Conservation (phyloP, 1,140 invertebrate species). For the Drosophila guanche region DNA sequence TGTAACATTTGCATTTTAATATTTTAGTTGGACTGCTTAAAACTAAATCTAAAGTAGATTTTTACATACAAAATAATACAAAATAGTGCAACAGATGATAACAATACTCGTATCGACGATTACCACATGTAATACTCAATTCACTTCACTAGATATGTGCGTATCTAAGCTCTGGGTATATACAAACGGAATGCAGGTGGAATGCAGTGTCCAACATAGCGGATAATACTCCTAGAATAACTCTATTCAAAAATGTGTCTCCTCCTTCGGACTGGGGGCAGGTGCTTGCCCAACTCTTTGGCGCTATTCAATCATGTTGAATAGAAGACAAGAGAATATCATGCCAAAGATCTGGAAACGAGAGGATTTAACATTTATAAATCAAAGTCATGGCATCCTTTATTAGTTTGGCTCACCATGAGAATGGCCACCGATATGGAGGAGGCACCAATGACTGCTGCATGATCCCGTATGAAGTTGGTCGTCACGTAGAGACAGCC, state of each 20-base stretch:
- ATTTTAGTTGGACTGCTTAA: slow-evolving; percentile 31
- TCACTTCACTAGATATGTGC: slow-evolving; percentile 14
- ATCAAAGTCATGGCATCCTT: no score
- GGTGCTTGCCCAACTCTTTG: slow-evolving; percentile 23
- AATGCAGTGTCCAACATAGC: slow-evolving; percentile 25
- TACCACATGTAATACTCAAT: slow-evolving; percentile 31
- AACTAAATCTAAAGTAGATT: slow-evolving; percentile 37
- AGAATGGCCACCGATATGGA: slow-evolving; percentile 91
- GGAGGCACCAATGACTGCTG: slow-evolving; percentile 90
- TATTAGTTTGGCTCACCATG: slow-evolving; percentile 84
- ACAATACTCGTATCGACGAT: slow-evolving; percentile 33
- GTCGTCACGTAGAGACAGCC: slow-evolving; percentile 90
- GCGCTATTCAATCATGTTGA: slow-evolving; percentile 88
- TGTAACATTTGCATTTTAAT: slow-evolving; percentile 21
- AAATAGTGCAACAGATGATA: slow-evolving; percentile 56
- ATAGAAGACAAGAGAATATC: slow-evolving; percentile 89
- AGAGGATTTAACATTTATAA: no score
- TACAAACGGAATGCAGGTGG: slow-evolving; percentile 37
- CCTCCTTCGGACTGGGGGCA: slow-evolving; percentile 20
- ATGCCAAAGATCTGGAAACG: slow-evolving; percentile 86
- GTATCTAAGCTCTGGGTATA: slow-evolving; percentile 17
- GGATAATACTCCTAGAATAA: slow-evolving; percentile 68
- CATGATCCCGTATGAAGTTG: slow-evolving; percentile 90
- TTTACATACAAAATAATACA: slow-evolving; percentile 53
- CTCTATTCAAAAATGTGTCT: slow-evolving; percentile 52